A percentile compares a stretch with the other conserved stretches of the same genome.
Evolutionary conservation across 2,113 vertebrate genomes (phyloP).

Genomic region (Phyllostomus hastatus): DNA sequence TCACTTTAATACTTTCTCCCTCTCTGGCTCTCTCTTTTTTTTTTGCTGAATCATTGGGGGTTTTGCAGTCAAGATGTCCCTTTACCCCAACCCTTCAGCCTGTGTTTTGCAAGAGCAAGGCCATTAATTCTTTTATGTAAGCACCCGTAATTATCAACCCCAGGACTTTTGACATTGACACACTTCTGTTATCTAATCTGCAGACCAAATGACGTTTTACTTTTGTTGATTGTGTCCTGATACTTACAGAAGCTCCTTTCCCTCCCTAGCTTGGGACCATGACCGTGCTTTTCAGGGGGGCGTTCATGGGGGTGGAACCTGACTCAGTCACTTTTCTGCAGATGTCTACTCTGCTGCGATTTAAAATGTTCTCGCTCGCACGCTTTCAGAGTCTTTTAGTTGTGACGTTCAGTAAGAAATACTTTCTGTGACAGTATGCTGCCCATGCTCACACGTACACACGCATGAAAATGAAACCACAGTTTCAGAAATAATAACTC

Average conservation of each 20-base stretch:
- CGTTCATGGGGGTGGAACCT: not conserved
- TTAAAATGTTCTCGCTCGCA: not conserved
- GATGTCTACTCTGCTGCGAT: not conserved
- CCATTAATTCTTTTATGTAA: conserved; percentile 5
- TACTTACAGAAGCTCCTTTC: not conserved
- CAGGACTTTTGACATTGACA: conserved; percentile 7
- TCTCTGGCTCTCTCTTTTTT: not conserved
- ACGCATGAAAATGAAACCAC: not conserved
- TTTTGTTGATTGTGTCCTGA: not conserved
- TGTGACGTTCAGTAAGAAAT: not conserved
- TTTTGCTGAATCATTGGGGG: conserved; percentile 3
- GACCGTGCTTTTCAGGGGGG: not conserved
- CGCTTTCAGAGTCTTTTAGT: not conserved
- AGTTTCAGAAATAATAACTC: not conserved
- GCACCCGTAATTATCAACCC: not conserved
- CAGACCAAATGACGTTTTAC: not conserved
- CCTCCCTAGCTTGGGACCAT: not conserved
- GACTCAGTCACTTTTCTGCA: not conserved
- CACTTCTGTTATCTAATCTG: conserved; percentile 18
- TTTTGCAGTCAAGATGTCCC: not conserved
- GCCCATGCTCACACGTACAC: fast-evolving
- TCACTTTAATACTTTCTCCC: not conserved
- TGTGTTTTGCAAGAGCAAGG: conserved; percentile 18
- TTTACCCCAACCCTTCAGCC: not conserved
- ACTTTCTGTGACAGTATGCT: not conserved